A percentile compares a stretch with the other conserved stretches of the same genome.
Conservation (phyloP, 2,113 vertebrate genomes). For the Leiothrix lutea region DNA sequence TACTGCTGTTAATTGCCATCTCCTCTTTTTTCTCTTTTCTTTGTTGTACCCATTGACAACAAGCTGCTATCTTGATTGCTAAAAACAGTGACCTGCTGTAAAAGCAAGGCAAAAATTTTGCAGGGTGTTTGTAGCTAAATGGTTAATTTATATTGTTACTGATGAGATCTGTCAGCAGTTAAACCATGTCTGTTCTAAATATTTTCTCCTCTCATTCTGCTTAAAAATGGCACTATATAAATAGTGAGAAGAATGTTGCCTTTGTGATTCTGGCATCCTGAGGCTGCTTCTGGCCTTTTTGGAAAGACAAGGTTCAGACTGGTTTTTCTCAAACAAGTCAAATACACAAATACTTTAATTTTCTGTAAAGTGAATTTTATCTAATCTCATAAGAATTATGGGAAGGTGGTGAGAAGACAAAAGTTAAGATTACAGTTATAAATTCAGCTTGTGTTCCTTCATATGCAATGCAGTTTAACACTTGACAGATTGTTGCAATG, state of each 20-base stretch:
- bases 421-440: neutral
- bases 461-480: neutral
- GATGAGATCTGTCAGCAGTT: slow-evolving; percentile 27
- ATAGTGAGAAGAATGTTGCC: neutral
- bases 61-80: neutral
- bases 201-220: neutral
- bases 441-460: neutral
- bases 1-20: neutral
- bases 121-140: neutral
- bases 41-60: neutral
- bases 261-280: neutral
- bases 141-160: neutral
- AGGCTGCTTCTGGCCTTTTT: neutral
- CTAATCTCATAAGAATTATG: neutral
- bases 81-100: neutral
- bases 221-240: neutral
- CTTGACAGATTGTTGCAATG: neutral
- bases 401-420: neutral
- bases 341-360: neutral
- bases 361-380: neutral
- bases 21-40: neutral
- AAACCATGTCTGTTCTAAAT: slow-evolving; percentile 15
- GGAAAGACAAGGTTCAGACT: neutral
- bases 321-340: neutral
- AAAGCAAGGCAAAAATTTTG: neutral